Base-by-base conservation (phyloP, 2,113 vertebrate species). In the Phalacrocorax pelagicus region DNA sequence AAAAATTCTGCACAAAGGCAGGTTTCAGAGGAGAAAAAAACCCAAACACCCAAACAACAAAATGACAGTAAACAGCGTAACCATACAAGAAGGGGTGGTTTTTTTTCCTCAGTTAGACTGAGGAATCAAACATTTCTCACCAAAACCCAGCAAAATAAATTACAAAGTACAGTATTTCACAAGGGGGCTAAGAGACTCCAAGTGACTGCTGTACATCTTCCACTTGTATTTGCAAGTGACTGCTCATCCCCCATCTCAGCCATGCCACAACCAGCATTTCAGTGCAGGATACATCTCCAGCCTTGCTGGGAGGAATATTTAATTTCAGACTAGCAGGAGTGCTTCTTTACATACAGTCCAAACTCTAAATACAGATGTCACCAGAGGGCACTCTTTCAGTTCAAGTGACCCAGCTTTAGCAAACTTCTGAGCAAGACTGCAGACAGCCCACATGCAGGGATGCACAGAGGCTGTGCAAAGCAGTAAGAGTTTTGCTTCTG, bases 381-480 rank as follows among this genome's bases (percentile, higher is more conserved):
- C 95, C 94, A 96, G 92, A 96, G 96, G 96, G 96, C 96, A 96
- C 82, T 83, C 82, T 95, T 81, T 95, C 90, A 86, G 55, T 54
- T 73, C 58, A 61, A 92, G 29, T 58, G 95, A 92, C 75, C 88
- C 8, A 82, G 94, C 92, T 69, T 62, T 1, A 75, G 66, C 47
- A 85, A 84, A 79, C 84, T 94, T 73, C 78, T 11, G 46, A 90
- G 84, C 49, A 91, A 52, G 46, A 29, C 71, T 66, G 42, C 75
- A 73, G 65, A 44, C 47, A 95, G 17, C 13, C 62, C 58, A 34
- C 3, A 20, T 2, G 14, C 55, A 61, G 42, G 32, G 75, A 77
- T 67, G 52, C 2, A 30, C 26, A 73, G 23, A 32, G 32, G 46
- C 65, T 55, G 12, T 21, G 72, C 23, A 61, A 72, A 55, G 21